Base-by-base conservation (phyloP, 37 sponge, comb jelly and placozoan species). In the Diacarnus erythraeanus region DNA sequence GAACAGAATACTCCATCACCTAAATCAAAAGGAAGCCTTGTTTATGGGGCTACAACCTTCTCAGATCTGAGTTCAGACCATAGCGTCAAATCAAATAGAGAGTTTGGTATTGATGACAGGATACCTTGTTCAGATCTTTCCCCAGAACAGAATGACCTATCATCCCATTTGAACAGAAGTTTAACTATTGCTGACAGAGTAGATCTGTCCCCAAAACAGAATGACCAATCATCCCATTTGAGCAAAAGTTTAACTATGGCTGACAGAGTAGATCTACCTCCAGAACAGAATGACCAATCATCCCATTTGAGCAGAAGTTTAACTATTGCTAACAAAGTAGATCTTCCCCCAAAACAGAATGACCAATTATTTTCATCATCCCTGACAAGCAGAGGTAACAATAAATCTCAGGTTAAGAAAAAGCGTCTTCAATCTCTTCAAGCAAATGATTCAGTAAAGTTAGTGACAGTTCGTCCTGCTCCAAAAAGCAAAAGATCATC, bases 401-500 rank as follows among this genome's bases (percentile, higher is more conserved):
- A 12, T 12, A 12, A 47, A 12, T 47, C 51, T 47, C 10, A 47
- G 12, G 51, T 47, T 12, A 47, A 47, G 6, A 12, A 47, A 47
- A 12, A 47, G 12, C 6, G 51, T 47, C 6, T 47, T 12, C 51
- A 47, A 12, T 47, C 51, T 47, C 75, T 75, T 27, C 18, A 34
- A 31, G 5, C 57, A 30, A 35, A 30, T 54, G 61, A 22, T 43
- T 43, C 43, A 20, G 78, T 63, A 29, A 75, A 4, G 21, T 2
- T 87, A 8, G 27, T 87, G 25, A 3, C 82, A 2, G 82, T 87
- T 20, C 40, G 59, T 40, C 88, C 82, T 29, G 88, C 88, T 9
- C 88, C 88, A 15, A 70, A 17, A 33, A 40, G 59, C 17, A 69
- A 44, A 20, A 66, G 76, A 0, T 23, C 64, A 0, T 60, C 82